phyloP scores from a whole-genome alignment of 2,113 vertebrate genomes.

The Heterotilapia buettikoferi region DNA sequence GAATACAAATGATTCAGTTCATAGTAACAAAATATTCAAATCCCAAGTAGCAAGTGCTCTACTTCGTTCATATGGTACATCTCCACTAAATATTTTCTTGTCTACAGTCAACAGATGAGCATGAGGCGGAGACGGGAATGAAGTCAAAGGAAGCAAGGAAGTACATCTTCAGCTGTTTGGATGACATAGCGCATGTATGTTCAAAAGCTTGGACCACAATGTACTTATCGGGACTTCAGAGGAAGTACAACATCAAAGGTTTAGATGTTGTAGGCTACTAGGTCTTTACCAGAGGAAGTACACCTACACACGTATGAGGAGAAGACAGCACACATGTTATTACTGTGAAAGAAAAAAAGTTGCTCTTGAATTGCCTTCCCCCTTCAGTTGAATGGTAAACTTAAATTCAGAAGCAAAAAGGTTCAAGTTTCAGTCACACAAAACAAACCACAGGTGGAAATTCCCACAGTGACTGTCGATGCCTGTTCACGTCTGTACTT shows the following conservation, averaged over 20 bases:
- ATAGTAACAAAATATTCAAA: background rate
- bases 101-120: conserved; percentile 90
- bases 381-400: background rate
- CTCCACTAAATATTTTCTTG: conserved; percentile 1
- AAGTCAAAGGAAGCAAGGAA: conserved; percentile 99
- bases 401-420: background rate
- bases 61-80: background rate
- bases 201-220: background rate
- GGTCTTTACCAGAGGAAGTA: conserved; percentile 3
- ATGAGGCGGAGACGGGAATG: conserved; percentile 95
- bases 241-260: conserved; percentile 10
- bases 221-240: background rate
- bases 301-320: background rate
- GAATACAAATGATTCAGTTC: background rate
- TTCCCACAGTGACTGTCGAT: background rate
- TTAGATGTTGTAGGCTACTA: background rate
- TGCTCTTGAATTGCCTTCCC: background rate
- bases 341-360: background rate
- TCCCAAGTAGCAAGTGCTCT: background rate
- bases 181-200: conserved; percentile 97
- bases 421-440: background rate
- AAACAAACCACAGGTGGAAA: conserved; percentile 10
- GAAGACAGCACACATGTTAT: background rate
- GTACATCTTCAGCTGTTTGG: conserved; percentile 99
- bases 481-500: background rate